Evolutionary conservation across 1,140 invertebrate genomes (phyloP), one percentile per base, ranked within the genome.

Genomic region (Caligus rogercresseyi): DNA sequence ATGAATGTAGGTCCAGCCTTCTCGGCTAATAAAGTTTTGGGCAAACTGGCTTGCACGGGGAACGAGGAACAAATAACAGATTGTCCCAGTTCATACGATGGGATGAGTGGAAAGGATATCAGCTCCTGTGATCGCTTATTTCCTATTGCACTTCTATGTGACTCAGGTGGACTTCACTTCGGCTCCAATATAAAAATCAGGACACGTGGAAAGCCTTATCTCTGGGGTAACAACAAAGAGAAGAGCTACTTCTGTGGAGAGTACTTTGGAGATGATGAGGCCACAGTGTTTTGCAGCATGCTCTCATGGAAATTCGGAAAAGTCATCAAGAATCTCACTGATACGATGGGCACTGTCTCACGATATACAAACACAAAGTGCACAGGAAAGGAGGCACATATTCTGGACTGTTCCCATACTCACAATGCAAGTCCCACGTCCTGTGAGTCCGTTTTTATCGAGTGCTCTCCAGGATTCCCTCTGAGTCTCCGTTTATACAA

Each of bases 301-400:
- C 57, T 60, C 24, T 25, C 24, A 60, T 60, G 57, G 57, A 18
- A 25, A 60, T 26, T 43, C n/a, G 57, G 57, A 43, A 60, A 60
- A 60, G 54, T 25, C 19, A 14, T 56, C 15, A 56, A 20, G 19
- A 43, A 43, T 43, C n/a, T 11, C 31, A 43, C 31, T 7, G 31
- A 43, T n/a, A 43, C 31, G n/a, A 43, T 11, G 7, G 31, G 31
- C 7, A 43, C 31, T 43, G 31, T 43, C 31, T 43, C 31, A 11
- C 31, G 31, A 43, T 43, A 43, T 43, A 43, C 31, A 43, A 43
- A 43, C n/a, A 43, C 31, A n/a, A 23, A 16, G 21, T 54, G 53
- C 25, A 60, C 21, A 3, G 26, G 57, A 26, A 25, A 60, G 18
- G 57, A 60, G 26, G 16, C 26, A 21, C 57, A 60, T 25, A 60